phyloP scores from a whole-genome alignment of 2,113 vertebrate genomes.

The Perca schrenkii region DNA sequence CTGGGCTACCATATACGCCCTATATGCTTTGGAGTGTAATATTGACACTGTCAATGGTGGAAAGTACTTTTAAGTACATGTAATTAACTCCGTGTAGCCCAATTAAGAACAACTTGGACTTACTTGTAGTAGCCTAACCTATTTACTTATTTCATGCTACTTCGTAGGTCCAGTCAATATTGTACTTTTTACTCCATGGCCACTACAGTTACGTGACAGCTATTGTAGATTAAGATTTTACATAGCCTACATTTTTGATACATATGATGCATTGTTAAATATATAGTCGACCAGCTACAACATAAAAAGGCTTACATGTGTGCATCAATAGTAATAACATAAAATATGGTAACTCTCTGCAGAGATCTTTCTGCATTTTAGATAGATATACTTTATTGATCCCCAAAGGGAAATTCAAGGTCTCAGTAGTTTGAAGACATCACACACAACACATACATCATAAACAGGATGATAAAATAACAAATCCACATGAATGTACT shows the following conservation, averaged over 20 bases:
- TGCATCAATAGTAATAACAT: background rate
- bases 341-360: background rate
- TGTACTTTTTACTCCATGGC: background rate
- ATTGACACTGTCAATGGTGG: background rate
- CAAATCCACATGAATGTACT: no score
- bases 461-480: no score
- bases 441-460: no score
- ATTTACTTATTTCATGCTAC: background rate
- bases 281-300: background rate
- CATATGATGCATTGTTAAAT: background rate
- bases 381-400: no score
- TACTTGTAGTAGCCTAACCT: background rate
- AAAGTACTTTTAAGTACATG: background rate
- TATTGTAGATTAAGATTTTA: background rate
- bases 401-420: no score
- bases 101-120: background rate
- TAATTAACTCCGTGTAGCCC: background rate
- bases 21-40: background rate
- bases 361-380: background rate
- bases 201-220: background rate
- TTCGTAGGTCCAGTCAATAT: background rate
- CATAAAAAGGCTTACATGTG: background rate
- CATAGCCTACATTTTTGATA: background rate
- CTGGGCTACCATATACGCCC: background rate
- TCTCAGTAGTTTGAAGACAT: no score